Percentiles rank a stretch among this genome's conserved stretches.
Evolutionary conservation across 2,888 invertebrate genomes (phyloP).

Genomic region (Ochlodes sylvanus): DNA sequence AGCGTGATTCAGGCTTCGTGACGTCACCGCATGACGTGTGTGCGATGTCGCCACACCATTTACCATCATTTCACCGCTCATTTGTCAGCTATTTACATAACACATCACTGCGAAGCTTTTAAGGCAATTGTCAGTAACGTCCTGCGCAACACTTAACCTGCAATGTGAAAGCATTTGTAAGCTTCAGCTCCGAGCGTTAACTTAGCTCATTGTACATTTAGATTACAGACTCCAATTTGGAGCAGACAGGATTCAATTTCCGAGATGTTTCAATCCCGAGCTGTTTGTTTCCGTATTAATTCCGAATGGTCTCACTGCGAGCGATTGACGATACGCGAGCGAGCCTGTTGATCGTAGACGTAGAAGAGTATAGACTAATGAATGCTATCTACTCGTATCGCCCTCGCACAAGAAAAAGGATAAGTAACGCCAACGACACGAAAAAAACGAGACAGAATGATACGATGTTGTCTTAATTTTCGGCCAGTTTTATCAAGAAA

Average conservation of each 20-base stretch:
- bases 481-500: too few relatives aligned
- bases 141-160: conserved; percentile 4
- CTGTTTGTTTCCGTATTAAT: conserved; percentile 37
- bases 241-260: conserved; percentile 38
- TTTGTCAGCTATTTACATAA: not conserved
- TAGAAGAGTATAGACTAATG: too few relatives aligned
- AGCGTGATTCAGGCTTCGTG: too few relatives aligned
- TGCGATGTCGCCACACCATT: too few relatives aligned
- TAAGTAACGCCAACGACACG: too few relatives aligned
- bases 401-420: too few relatives aligned
- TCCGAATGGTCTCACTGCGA: not conserved
- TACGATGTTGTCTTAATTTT: too few relatives aligned
- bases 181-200: conserved; percentile 11
- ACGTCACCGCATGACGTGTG: too few relatives aligned
- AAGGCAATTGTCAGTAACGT: not conserved
- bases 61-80: not conserved
- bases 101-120: not conserved
- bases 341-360: not conserved
- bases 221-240: conserved; percentile 36
- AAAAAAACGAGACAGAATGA: too few relatives aligned
- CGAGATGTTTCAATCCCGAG: conserved; percentile 35
- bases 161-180: conserved; percentile 13
- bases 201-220: conserved; percentile 35
- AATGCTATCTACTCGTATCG: too few relatives aligned
- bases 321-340: conserved; percentile 5